Conservation (phyloP, 2,888 invertebrate genomes). For the Melanotus villosus region DNA sequence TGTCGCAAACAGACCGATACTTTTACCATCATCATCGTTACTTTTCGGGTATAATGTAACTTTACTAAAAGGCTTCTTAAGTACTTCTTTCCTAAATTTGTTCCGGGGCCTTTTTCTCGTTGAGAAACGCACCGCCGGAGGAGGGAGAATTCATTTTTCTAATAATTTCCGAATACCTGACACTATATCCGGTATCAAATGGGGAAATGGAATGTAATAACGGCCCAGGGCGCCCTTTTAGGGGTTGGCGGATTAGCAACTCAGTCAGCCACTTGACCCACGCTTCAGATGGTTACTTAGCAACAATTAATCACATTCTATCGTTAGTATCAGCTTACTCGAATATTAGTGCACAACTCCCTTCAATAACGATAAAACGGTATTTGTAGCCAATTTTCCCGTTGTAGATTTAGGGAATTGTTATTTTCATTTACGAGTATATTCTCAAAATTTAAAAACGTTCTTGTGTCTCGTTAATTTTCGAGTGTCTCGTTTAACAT, state of each 20-base stretch:
- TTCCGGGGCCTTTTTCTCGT: too few species aligned
- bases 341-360: slow-evolving; percentile 47
- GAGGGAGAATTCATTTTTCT: slow-evolving; percentile 4
- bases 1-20: slow-evolving; percentile 61
- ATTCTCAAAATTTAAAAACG: too few species aligned
- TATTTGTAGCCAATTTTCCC: too few species aligned
- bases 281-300: slow-evolving; percentile 66
- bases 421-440: too few species aligned
- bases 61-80: too few species aligned
- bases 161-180: slow-evolving; percentile 30
- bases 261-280: slow-evolving; percentile 64
- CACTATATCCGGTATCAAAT: slow-evolving; percentile 49
- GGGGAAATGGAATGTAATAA: slow-evolving; percentile 59
- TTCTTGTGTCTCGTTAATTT: too few species aligned
- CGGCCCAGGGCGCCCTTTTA: slow-evolving; percentile 36
- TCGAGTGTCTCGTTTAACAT: too few species aligned
- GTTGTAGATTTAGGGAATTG: too few species aligned
- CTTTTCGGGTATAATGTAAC: neutral
- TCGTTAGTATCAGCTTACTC: slow-evolving; percentile 64
- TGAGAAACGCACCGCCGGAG: too few species aligned
- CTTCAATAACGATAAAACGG: neutral
- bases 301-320: slow-evolving; percentile 69
- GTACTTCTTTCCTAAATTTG: too few species aligned
- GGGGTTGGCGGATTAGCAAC: slow-evolving; percentile 51
- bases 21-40: slow-evolving; percentile 24